A percentile compares a stretch with the other conserved stretches of the same genome.
Conservation (phyloP, 2,888 invertebrate species). For the Pyrochroa serraticornis region DNA sequence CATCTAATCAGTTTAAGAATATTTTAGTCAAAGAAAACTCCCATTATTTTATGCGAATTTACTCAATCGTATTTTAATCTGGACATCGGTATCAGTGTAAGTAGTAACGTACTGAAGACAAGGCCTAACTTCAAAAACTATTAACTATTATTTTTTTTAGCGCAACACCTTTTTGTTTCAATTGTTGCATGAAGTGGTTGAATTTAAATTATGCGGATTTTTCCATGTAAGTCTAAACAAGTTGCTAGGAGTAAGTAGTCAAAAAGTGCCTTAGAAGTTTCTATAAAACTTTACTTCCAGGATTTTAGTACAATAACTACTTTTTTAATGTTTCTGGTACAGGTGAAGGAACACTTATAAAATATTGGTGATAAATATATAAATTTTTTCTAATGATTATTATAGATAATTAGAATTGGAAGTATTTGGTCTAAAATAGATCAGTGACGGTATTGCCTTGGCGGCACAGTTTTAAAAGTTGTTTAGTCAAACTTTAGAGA, state of each 20-base stretch:
- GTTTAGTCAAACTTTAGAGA: too few species aligned
- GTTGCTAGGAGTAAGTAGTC: background rate
- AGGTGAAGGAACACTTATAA: background rate
- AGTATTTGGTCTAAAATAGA: too few species aligned
- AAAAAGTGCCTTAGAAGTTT: background rate
- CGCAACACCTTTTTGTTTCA: constrained; percentile 2
- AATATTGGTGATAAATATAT: background rate
- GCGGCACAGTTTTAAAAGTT: too few species aligned
- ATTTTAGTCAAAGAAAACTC: background rate
- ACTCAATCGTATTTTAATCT: background rate
- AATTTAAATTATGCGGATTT: background rate
- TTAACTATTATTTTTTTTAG: background rate
- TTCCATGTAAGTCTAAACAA: background rate
- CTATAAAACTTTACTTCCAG: background rate
- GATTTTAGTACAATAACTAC: background rate
- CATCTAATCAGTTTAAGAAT: background rate
- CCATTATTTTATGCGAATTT: background rate
- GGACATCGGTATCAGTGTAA: background rate
- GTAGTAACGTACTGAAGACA: too few species aligned
- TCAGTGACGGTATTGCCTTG: too few species aligned
- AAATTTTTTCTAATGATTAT: background rate
- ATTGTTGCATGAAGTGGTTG: background rate
- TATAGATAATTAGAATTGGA: background rate
- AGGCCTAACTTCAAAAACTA: background rate
- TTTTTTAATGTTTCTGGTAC: background rate